These are phyloP conservation scores for Abrostola tripartita DNA, from an alignment of 2,888 invertebrate genomes.

Conservation along the genomic window DNA sequence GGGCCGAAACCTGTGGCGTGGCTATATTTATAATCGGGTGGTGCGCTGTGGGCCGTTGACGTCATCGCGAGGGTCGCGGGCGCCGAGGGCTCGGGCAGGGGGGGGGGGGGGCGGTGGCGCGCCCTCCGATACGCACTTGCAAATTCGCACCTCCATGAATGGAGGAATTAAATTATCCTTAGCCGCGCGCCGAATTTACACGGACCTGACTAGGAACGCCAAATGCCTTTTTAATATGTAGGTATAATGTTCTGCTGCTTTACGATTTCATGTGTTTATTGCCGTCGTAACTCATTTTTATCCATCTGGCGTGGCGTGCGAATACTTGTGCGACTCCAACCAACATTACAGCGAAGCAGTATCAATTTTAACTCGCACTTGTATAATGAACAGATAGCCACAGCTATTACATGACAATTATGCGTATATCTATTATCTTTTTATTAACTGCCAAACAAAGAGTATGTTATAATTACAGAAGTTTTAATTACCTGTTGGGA, in stretches of 20 bases:
- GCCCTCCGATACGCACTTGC: conserved; percentile 86
- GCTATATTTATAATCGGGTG: conserved; percentile 86
- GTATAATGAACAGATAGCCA: conserved; percentile 9
- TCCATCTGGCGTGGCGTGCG: conserved; percentile 6
- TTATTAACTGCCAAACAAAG: conserved; percentile 7
- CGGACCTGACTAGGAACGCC: conserved; percentile 72
- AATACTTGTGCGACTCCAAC: conserved; percentile 1
- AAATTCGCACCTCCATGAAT: conserved; percentile 87
- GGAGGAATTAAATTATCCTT: conserved; percentile 84
- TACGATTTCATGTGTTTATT: conserved; percentile 28
- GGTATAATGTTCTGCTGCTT: conserved; percentile 45
- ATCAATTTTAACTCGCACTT: conserved; percentile 12
- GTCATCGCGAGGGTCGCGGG: conserved; percentile 76
- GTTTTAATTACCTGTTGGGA: conserved; percentile 31
- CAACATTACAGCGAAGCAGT: conserved; percentile 13
- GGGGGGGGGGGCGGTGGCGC: conserved; percentile 68
- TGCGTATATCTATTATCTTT: background rate
- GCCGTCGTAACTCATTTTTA: conserved; percentile 27
- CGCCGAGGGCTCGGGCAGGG: conserved; percentile 57
- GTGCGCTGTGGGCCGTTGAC: conserved; percentile 81
- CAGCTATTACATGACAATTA: background rate
- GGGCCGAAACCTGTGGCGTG: conserved; percentile 85
- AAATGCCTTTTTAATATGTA: conserved; percentile 62
- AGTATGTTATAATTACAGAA: conserved; percentile 13
- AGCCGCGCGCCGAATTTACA: conserved; percentile 72